These are phyloP conservation scores for Carettochelys insculpta DNA, from an alignment of 2,113 vertebrate species.

Conservation along the genomic window DNA sequence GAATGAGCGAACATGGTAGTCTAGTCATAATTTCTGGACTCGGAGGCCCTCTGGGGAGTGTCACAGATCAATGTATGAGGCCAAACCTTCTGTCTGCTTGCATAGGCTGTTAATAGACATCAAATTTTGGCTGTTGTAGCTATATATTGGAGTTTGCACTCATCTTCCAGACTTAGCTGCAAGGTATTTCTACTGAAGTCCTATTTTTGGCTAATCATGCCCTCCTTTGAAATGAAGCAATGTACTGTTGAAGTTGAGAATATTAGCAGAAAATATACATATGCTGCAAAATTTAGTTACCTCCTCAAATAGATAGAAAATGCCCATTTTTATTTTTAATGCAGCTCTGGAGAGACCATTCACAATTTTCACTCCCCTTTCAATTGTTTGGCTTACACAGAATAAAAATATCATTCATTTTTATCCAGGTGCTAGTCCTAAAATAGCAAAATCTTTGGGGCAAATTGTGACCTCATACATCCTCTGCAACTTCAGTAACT, in stretches of 20 bases:
- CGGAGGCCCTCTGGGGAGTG: neutral
- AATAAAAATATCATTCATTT: neutral
- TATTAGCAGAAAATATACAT: neutral
- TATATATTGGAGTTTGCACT: neutral
- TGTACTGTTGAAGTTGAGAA: neutral
- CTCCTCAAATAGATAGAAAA: neutral
- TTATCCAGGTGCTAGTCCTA: neutral
- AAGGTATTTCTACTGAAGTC: neutral
- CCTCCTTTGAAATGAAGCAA: rapidly evolving
- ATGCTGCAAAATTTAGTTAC: neutral
- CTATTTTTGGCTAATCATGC: neutral
- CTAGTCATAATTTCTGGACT: neutral
- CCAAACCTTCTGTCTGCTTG: neutral
- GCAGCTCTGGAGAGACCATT: neutral
- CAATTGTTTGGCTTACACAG: neutral
- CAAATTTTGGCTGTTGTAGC: neutral
- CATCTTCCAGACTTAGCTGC: neutral
- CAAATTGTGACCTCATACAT: neutral
- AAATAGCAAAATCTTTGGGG: neutral
- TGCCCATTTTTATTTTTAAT: neutral
- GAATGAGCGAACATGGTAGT: neutral
- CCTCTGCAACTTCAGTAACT: neutral
- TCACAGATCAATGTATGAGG: neutral
- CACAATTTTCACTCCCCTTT: neutral
- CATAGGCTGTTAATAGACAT: neutral